Evolutionary conservation across 1,140 invertebrate genomes (phyloP), one percentile per base, ranked within the genome.

Genomic region (Penaeus indicus): DNA sequence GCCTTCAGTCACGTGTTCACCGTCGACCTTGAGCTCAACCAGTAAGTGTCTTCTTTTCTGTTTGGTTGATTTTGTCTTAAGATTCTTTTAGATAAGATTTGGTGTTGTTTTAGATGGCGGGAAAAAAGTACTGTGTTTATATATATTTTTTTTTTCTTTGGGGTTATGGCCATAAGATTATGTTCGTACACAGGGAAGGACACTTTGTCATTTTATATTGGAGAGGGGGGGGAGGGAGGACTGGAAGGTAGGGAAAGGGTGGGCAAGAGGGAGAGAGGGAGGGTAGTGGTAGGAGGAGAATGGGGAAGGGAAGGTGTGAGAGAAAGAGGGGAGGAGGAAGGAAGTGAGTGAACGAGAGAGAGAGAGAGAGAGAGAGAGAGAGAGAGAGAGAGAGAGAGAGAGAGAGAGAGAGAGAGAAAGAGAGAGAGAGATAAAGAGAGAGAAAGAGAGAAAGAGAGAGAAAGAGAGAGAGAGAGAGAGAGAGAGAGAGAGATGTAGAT

Each of bases 1-100:
- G 97, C 97, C 93, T 98, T 98, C 94, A 98, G 97, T 94, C 97
- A 98, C 94, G 98, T 97, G 95, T 98, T 98, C 94, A 96, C 97
- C 92, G 94, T 98, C 93, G 97, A 98, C 94, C 94, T 98, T 93
- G 97, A 98, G 95, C 96, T 98, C 94, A 98, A 98, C 94, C 96
- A 96, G 97, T 98, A 95, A 97, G 97, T 97, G 80, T 32, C 38
- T 60, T 38, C 8, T 22, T 80, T 38, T 54, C 19, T 81, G 47
- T 42, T 16, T 18, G 47, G 47, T 81, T 42, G 42, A 27, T n/a
- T 25, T 47, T 16, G 42, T 42, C 25, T 25, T 38, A 32, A 78
- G 7, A 19, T 22, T 47, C 38, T n/a, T 10, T 32, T 80, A 54
- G 42, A 54, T 32, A 2, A 47, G 3, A 42, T 27, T 3, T 2